Base-by-base conservation (phyloP, 2,888 invertebrate genomes). In the Idaea biselata region DNA sequence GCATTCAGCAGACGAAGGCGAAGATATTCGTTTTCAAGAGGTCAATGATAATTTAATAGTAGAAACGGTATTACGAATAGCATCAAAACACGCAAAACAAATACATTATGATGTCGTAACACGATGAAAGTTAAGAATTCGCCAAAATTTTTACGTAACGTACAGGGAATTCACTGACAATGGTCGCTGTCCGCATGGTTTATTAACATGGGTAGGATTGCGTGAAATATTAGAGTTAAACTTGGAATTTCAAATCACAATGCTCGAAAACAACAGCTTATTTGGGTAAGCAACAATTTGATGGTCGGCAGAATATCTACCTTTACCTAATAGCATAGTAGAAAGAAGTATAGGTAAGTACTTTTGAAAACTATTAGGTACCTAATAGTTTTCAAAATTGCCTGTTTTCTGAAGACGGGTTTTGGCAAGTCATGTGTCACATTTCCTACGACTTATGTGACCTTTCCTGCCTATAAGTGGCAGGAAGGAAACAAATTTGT, bases 41-140 rank as follows among this genome's bases (percentile, higher is more conserved):
- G 44, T 44, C 14, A 44, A 11, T 44, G 8, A 44, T 44, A 44
- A 44, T 44, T 44, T 44, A 44, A 44, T 11, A 44, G 44, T 8
- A 4, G 44, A 44, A 44, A 44, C 44, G 44, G 8, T 44, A 44
- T 44, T 44, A 44, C 11, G 44, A 14, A 67, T 65, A 64, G 56
- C 64, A 55, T 60, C 66, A 65, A 66, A 70, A 67, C 76, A 80
- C 74, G 76, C 80, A 77, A 72, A 63, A 69, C 72, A 71, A 72
- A 78, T 74, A 73, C 60, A 73, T 44, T 8, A 3, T 11, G 60
- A 66, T 82, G 76, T 78, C 75, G 80, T 77, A 83, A 82, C 76
- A 73, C 67, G 80, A 81, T 73, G 83, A 84, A 84, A 84, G 84
- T 82, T 78, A 82, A 79, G 81, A 82, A 70, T 76, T 77, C 68